Percentiles rank a stretch among this genome's conserved stretches.
Conservation (phyloP, 2,888 invertebrate species). For the Chalcis sispes region DNA sequence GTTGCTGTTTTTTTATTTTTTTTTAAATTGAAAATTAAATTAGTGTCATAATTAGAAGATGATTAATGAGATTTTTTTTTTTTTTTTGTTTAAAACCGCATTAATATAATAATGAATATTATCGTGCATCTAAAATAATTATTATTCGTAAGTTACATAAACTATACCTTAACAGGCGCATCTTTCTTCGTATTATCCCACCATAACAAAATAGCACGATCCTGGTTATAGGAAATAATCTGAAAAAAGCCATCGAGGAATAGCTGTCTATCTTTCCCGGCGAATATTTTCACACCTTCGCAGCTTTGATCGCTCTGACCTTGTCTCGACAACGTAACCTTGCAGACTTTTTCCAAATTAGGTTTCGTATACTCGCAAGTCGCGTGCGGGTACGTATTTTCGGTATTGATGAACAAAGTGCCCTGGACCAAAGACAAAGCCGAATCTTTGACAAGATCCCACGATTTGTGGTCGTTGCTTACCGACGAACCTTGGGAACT, state of each 20-base stretch:
- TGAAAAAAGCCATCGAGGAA: slow-evolving; percentile 46
- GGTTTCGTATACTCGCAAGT: slow-evolving; percentile 28
- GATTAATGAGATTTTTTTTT: slow-evolving; percentile 1
- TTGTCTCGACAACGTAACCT: background rate
- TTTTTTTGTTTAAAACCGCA: background rate
- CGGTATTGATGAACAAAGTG: slow-evolving; percentile 26
- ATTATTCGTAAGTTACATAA: no score
- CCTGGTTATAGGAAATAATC: background rate
- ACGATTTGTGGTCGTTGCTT: background rate
- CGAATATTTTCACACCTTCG: slow-evolving; percentile 13
- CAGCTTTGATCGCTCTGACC: slow-evolving; percentile 10
- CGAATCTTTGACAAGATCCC: no score
- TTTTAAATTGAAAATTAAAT: no score
- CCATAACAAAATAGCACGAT: slow-evolving; percentile 30
- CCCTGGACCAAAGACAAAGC: slow-evolving; percentile 21
- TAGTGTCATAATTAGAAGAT: background rate
- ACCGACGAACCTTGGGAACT: no score
- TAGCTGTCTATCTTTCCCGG: slow-evolving; percentile 13
- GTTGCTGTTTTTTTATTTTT: slow-evolving; percentile 25
- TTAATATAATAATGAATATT: no score
- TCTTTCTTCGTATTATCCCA: slow-evolving; percentile 8
- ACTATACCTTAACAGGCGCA: background rate
- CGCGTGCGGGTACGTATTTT: slow-evolving; percentile 17
- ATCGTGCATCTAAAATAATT: no score
- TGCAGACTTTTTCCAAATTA: slow-evolving; percentile 20